Conservation (phyloP, 2,797 vertebrate species). For the Muraenolepis orangiensis region DNA sequence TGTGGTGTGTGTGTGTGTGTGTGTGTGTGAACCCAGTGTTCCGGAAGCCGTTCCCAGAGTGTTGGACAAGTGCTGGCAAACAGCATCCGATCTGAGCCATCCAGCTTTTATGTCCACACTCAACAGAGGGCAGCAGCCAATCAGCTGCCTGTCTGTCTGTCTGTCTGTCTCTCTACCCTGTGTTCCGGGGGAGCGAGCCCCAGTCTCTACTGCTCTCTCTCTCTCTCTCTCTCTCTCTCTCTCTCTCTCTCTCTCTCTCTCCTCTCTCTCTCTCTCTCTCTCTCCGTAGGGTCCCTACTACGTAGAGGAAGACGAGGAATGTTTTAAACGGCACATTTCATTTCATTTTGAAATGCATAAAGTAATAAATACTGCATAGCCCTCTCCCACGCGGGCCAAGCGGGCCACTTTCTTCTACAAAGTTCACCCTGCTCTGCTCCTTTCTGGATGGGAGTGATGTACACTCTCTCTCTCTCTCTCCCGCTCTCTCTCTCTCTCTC, state of each 20-base stretch:
- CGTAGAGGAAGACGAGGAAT: conserved; percentile 39
- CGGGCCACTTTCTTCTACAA: conserved; percentile 72
- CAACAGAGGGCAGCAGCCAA: no score
- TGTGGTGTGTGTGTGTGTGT: not conserved
- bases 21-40: conserved; percentile 33
- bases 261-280: no score
- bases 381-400: conserved; percentile 73
- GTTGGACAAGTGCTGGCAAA: conserved; percentile 55
- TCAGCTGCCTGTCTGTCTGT: conserved; percentile 39
- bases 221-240: no score
- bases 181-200: no score
- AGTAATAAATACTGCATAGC: conserved; percentile 78
- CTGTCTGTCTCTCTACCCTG: conserved; percentile 51
- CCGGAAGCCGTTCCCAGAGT: conserved; percentile 51
- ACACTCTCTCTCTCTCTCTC: conserved; percentile 16
- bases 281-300: no score
- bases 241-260: no score
- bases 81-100: conserved; percentile 53
- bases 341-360: conserved; percentile 55
- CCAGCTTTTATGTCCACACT: conserved; percentile 55
- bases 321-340: conserved; percentile 65
- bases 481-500: not conserved
- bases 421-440: conserved; percentile 76
- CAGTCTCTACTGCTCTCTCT: no score
- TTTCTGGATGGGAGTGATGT: conserved; percentile 59